Conservation (phyloP, 1,140 invertebrate genomes). For the Platorchestia sp. region DNA sequence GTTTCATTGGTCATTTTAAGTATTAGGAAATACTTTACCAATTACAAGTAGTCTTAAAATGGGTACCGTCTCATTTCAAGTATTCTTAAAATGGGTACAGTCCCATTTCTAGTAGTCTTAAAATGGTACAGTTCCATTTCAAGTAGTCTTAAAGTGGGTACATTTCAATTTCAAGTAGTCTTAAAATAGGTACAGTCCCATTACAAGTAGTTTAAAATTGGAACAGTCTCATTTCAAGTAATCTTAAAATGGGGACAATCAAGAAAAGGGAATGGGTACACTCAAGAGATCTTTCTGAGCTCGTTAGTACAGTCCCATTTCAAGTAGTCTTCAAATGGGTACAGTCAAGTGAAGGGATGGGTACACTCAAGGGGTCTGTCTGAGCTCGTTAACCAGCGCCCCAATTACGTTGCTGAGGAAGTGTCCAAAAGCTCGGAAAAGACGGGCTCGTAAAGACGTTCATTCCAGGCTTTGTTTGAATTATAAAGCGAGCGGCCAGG, state of each 20-base stretch:
- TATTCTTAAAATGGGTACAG: too few species aligned
- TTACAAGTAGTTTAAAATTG: too few species aligned
- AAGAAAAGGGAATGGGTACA: neutral
- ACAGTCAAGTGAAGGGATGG: too few species aligned
- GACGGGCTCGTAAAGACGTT: neutral
- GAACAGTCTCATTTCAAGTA: too few species aligned
- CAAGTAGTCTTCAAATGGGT: neutral
- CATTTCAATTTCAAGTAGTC: neutral
- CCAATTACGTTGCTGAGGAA: constrained; percentile 20
- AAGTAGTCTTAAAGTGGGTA: neutral
- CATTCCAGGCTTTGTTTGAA: neutral
- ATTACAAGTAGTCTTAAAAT: neutral
- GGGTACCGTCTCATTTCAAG: too few species aligned
- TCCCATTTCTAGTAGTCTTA: too few species aligned
- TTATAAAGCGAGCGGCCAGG: constrained; percentile 2
- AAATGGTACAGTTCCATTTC: too few species aligned
- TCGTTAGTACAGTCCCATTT: too few species aligned
- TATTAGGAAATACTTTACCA: neutral
- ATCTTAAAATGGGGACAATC: too few species aligned
- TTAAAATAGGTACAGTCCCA: too few species aligned
- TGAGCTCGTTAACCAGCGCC: neutral
- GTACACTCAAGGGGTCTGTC: too few species aligned
- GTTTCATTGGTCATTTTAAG: neutral
- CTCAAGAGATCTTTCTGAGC: too few species aligned
- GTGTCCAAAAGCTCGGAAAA: neutral